A percentile compares a stretch with the other conserved stretches of the same genome.
Conservation (phyloP, 2,113 vertebrate genomes). For the Vidua macroura region DNA sequence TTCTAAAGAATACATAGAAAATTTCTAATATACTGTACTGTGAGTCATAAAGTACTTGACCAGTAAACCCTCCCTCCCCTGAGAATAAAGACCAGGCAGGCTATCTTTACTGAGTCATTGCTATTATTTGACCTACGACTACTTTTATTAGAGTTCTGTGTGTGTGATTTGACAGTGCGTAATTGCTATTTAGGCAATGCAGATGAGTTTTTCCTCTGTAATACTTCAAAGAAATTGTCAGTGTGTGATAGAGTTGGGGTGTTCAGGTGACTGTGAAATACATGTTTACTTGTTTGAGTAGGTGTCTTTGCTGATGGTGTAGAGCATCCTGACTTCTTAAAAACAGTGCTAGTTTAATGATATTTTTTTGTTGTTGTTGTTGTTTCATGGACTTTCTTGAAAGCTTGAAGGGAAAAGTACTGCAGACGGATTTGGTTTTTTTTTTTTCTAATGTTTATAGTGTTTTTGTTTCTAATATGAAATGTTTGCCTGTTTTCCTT, state of each 20-base stretch:
- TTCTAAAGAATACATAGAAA: conserved; percentile 55
- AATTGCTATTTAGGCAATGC: background rate
- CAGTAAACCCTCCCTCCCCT: background rate
- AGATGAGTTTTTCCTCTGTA: background rate
- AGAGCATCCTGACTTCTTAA: background rate
- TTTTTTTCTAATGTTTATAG: background rate
- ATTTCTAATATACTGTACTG: conserved; percentile 52
- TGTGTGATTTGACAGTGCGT: background rate
- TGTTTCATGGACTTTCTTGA: background rate
- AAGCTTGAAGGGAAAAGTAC: background rate
- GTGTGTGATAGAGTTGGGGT: background rate
- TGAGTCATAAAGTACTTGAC: conserved; percentile 59
- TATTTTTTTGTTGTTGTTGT: background rate
- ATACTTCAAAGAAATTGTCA: background rate
- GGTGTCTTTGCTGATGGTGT: background rate
- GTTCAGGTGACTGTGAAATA: background rate
- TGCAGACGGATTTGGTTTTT: background rate
- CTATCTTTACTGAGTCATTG: conserved; percentile 35
- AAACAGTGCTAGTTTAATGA: background rate
- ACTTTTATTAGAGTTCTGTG: background rate
- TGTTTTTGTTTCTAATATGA: background rate
- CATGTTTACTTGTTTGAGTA: background rate
- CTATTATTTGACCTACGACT: conserved; percentile 14
- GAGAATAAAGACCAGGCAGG: conserved; percentile 32
- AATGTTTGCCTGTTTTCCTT: background rate